Percentiles rank a stretch among this genome's conserved stretches.
phyloP scores from a whole-genome alignment of 2,113 vertebrate species.

The Polyodon spathula region DNA sequence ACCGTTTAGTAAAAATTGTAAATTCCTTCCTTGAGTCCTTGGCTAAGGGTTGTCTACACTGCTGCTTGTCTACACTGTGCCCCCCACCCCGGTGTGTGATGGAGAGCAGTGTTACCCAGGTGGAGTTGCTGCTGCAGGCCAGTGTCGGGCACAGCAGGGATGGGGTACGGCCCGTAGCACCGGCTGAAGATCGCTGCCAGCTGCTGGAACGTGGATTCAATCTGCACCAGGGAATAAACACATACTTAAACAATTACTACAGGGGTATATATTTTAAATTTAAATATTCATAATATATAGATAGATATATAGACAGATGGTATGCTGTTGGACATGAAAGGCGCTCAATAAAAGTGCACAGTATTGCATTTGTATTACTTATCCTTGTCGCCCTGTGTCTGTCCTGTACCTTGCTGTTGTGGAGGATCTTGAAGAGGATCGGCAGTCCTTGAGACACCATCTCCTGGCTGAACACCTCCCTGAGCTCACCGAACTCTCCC shows the following conservation, averaged over 20 bases:
- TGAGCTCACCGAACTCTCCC: slow-evolving; percentile 63
- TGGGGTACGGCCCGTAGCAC: slow-evolving; percentile 67
- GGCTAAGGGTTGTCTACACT: too few species aligned
- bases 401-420: slow-evolving; percentile 51
- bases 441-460: slow-evolving; percentile 64
- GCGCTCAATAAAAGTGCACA: slow-evolving; percentile 4
- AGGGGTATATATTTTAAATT: too few species aligned
- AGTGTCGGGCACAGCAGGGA: slow-evolving; percentile 60
- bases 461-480: slow-evolving; percentile 66
- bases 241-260: slow-evolving; percentile 2
- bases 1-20: too few species aligned
- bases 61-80: slow-evolving; percentile 5
- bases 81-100: not conserved
- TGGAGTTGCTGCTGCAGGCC: slow-evolving; percentile 52
- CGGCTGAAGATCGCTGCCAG: slow-evolving; percentile 65
- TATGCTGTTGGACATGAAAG: too few species aligned
- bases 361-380: not conserved
- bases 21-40: too few species aligned
- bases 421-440: slow-evolving; percentile 67
- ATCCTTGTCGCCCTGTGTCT: not conserved
- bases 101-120: slow-evolving; percentile 37
- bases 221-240: slow-evolving; percentile 43
- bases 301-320: too few species aligned
- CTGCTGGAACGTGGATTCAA: slow-evolving; percentile 62
- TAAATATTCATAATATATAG: too few species aligned